Conservation (phyloP, 1,140 invertebrate genomes). For the Zaprionus inermis region DNA sequence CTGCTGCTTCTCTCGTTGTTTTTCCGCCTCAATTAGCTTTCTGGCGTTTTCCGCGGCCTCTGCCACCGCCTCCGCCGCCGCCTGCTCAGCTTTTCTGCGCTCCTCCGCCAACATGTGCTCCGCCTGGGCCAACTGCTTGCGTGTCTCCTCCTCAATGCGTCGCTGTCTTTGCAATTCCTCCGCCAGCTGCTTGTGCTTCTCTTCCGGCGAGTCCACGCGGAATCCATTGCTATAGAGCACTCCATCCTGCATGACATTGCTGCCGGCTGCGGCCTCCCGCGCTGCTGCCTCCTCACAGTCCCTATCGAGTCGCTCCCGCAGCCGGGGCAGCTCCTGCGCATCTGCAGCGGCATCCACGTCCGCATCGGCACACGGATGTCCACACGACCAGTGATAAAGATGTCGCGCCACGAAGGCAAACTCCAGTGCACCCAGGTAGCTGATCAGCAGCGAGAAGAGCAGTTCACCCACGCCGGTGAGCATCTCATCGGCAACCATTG, state of each 20-base stretch:
- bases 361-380: constrained; percentile 43
- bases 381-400: constrained; percentile 70
- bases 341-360: constrained; percentile 44
- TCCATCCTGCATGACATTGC: constrained; percentile 75
- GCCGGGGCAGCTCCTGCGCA: constrained; percentile 51
- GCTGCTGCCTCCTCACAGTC: constrained; percentile 55
- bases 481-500: constrained; percentile 62
- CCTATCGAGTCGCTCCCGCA: constrained; percentile 62
- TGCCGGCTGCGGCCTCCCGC: constrained; percentile 53
- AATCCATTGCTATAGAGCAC: constrained; percentile 74
- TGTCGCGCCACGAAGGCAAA: constrained; percentile 84
- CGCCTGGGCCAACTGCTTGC: constrained; percentile 67
- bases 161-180: constrained; percentile 66
- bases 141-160: constrained; percentile 70
- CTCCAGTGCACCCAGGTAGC: constrained; percentile 90
- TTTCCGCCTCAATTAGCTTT: constrained; percentile 45
- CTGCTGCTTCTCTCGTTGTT: constrained; percentile 32
- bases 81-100: constrained; percentile 54
- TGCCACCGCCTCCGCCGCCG: constrained; percentile 32
- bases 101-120: constrained; percentile 54
- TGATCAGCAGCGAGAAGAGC: constrained; percentile 88
- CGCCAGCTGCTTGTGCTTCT: constrained; percentile 57
- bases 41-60: constrained; percentile 37
- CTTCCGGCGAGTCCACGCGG: constrained; percentile 62
- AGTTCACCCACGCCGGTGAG: constrained; percentile 83